Conservation (phyloP, 2,888 invertebrate genomes). For the Adineta ricciae region DNA sequence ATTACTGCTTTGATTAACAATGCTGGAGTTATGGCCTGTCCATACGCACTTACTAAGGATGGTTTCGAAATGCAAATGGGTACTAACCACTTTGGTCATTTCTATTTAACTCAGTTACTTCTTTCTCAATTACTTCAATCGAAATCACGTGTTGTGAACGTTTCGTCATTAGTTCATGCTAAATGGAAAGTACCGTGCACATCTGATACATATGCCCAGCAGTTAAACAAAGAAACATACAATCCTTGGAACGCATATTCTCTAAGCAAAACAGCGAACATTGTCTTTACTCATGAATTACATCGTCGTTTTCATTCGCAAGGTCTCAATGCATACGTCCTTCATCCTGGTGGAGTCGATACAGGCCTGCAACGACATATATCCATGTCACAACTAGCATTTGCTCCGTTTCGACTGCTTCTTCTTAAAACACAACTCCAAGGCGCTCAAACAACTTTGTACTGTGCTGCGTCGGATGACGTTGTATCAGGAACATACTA, state of each 20-base stretch:
- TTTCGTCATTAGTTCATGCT: not conserved
- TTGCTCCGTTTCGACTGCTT: not conserved
- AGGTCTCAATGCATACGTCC: not conserved
- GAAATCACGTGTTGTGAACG: constrained; percentile 36
- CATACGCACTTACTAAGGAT: constrained; percentile 59
- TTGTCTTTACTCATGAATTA: not conserved
- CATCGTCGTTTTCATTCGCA: not conserved
- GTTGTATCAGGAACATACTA: not conserved
- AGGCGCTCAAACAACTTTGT: not conserved
- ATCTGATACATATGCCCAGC: not conserved
- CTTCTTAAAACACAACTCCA: not conserved
- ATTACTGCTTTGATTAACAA: not conserved
- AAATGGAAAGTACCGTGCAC: not conserved
- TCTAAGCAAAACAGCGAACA: not conserved
- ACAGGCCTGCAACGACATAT: not conserved
- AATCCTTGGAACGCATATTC: not conserved
- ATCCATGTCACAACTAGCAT: not conserved
- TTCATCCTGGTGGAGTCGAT: not conserved
- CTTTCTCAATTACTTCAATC: constrained; percentile 35
- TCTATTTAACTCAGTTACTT: constrained; percentile 45
- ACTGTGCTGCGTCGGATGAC: not conserved
- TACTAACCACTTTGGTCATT: constrained; percentile 57
- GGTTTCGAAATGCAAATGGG: constrained; percentile 72
- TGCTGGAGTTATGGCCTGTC: constrained; percentile 50
- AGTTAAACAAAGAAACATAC: not conserved